Evolutionary conservation across 2,888 invertebrate species (phyloP).

Genomic region (Apodemia hepburni): DNA sequence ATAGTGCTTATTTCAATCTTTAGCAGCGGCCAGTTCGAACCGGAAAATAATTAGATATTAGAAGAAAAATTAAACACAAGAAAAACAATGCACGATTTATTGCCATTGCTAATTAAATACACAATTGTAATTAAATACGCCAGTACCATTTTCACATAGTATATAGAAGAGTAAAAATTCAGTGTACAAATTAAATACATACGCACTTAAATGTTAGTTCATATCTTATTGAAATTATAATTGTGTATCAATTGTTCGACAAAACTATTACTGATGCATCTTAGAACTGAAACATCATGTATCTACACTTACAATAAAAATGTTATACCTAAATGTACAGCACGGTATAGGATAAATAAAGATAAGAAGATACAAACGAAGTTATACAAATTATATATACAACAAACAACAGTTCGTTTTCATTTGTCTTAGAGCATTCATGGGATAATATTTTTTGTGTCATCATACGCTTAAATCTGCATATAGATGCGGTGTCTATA

Average conservation of each 20-base stretch:
- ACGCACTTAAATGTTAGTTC: slow-evolving; percentile 39
- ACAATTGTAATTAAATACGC: slow-evolving; percentile 69
- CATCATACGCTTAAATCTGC: not conserved
- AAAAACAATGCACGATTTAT: slow-evolving; percentile 68
- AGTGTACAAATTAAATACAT: slow-evolving; percentile 36
- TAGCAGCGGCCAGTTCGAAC: too few species aligned
- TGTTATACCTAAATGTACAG: slow-evolving; percentile 11
- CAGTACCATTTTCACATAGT: slow-evolving; percentile 42
- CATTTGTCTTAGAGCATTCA: slow-evolving; percentile 9
- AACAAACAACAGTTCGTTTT: not conserved
- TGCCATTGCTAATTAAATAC: slow-evolving; percentile 73
- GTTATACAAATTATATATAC: slow-evolving; percentile 11
- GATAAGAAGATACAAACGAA: not conserved
- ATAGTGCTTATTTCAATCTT: too few species aligned
- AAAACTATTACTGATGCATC: slow-evolving; percentile 50
- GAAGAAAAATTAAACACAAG: slow-evolving; percentile 35
- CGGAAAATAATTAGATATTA: not conserved
- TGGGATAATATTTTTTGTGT: not conserved
- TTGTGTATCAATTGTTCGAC: slow-evolving; percentile 69
- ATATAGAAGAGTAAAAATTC: slow-evolving; percentile 31
- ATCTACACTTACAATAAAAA: slow-evolving; percentile 27
- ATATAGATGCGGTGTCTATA: not conserved
- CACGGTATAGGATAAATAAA: slow-evolving; percentile 7
- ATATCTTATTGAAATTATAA: slow-evolving; percentile 50
- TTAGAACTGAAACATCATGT: slow-evolving; percentile 66